phyloP scores from a whole-genome alignment of 2,888 invertebrate species.

The Meteorus cinctellus region DNA sequence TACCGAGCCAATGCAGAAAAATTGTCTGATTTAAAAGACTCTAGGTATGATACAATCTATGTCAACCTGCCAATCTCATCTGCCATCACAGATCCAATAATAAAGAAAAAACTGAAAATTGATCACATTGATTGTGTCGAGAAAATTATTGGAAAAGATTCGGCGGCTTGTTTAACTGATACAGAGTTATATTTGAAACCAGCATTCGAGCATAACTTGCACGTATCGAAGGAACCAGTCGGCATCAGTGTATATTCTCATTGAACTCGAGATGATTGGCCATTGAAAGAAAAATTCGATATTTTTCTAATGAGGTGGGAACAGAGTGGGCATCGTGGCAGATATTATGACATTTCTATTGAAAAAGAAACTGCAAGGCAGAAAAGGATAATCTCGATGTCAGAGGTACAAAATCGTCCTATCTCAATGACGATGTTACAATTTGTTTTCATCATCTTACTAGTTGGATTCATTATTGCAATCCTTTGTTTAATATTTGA shows the following conservation, averaged over 20 bases:
- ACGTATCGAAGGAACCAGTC: neutral
- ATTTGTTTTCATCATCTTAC: neutral
- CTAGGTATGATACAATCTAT: neutral
- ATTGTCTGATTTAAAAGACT: conserved; percentile 4
- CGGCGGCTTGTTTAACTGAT: neutral
- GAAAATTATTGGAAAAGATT: neutral
- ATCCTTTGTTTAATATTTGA: conserved; percentile 3
- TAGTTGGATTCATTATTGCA: neutral
- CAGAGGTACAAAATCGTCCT: neutral
- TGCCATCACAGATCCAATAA: neutral
- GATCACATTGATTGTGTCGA: neutral
- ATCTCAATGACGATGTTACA: neutral
- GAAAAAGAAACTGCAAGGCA: neutral
- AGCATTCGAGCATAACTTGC: neutral
- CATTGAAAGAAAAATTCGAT: conserved; percentile 6
- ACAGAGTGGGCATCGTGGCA: neutral
- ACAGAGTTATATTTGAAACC: neutral
- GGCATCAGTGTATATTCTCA: neutral
- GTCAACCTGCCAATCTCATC: neutral
- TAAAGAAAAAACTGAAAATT: neutral
- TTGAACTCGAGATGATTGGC: conserved; percentile 1
- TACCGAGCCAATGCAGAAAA: neutral
- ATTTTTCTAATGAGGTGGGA: neutral
- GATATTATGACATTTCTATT: neutral
- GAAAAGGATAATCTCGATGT: neutral